Conservation (phyloP, 2,113 vertebrate species). For the Bungarus multicinctus region DNA sequence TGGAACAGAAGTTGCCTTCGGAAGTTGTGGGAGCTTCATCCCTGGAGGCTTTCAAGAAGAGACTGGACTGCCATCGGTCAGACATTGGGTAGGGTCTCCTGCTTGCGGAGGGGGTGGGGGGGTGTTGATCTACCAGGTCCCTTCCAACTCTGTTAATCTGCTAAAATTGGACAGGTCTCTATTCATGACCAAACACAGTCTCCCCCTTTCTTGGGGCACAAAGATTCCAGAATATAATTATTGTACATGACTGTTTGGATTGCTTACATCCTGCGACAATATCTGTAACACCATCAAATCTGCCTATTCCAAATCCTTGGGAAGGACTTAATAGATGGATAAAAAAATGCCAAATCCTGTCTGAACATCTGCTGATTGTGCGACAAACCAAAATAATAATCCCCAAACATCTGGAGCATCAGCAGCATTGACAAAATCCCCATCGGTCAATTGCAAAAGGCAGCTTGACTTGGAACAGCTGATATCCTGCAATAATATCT, state of each 20-base stretch:
- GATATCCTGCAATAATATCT: neutral
- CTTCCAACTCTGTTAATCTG: too few relatives aligned
- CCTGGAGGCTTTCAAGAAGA: too few relatives aligned
- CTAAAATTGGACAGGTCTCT: neutral
- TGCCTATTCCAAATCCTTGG: neutral
- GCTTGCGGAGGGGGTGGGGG: too few relatives aligned
- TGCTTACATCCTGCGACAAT: neutral
- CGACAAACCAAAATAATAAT: neutral
- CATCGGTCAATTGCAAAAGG: neutral
- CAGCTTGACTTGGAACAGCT: neutral
- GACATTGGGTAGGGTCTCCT: too few relatives aligned
- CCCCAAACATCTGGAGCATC: neutral
- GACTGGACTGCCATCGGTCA: too few relatives aligned
- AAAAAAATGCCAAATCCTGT: neutral
- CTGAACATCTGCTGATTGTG: neutral
- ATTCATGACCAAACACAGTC: neutral
- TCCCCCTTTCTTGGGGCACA: neutral
- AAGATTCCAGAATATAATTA: neutral
- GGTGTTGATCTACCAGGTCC: too few relatives aligned
- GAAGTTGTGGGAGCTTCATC: too few relatives aligned
- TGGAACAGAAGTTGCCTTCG: too few relatives aligned
- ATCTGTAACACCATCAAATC: neutral
- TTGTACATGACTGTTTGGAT: neutral
- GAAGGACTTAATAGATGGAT: neutral
- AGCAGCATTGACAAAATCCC: neutral